Evolutionary conservation across 2,888 invertebrate genomes (phyloP).

Genomic region (Deroplatys truncata): DNA sequence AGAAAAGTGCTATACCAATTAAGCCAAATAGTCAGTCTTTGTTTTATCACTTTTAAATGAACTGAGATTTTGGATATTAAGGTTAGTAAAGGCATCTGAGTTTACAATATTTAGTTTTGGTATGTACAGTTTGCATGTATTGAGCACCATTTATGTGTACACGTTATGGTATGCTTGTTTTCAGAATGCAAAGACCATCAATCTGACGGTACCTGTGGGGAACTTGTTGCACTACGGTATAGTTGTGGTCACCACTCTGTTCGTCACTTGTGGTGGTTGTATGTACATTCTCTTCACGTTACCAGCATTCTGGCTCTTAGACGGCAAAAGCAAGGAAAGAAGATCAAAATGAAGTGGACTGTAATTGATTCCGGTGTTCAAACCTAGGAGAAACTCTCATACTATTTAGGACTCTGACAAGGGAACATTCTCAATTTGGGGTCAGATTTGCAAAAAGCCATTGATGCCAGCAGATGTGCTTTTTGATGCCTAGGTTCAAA

Average conservation of each 20-base stretch:
- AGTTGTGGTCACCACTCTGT: slow-evolving; percentile 43
- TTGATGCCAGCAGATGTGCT: neutral
- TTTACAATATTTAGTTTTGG: no score
- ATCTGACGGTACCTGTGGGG: slow-evolving; percentile 45
- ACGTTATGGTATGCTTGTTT: neutral
- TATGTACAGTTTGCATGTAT: no score
- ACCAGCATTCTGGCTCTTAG: neutral
- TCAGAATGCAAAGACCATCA: slow-evolving; percentile 22
- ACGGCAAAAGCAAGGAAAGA: neutral
- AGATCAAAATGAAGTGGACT: neutral
- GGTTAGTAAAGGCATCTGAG: no score
- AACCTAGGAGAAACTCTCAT: neutral
- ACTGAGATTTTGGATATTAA: no score
- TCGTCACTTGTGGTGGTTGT: slow-evolving; percentile 47
- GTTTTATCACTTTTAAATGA: no score
- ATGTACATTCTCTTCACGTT: slow-evolving; percentile 45
- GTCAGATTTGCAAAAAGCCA: neutral
- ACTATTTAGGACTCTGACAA: neutral
- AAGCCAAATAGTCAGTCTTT: no score
- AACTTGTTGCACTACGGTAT: slow-evolving; percentile 46
- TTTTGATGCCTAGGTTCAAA: neutral
- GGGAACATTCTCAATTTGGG: neutral
- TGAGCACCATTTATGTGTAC: no score
- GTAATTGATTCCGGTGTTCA: neutral
- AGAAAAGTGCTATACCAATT: no score